Percentiles rank a stretch among this genome's conserved stretches.
Evolutionary conservation across 2,113 vertebrate genomes (phyloP).

Genomic region (Lathamus discolor): DNA sequence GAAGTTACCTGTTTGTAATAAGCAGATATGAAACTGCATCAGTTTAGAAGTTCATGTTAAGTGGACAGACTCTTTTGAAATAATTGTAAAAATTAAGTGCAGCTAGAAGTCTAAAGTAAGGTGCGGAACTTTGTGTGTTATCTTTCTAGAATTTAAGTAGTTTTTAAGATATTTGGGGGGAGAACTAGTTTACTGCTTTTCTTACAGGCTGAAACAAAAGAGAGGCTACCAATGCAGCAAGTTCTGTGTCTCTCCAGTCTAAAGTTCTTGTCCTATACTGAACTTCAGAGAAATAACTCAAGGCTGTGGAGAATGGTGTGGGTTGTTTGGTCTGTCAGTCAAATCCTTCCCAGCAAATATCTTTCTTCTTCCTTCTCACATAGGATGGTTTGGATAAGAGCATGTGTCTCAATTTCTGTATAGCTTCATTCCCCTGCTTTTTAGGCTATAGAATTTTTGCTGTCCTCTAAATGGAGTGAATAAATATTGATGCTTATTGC

Average conservation of each 20-base stretch:
- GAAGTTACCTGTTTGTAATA: not conserved
- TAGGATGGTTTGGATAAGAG: not conserved
- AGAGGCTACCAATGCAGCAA: not conserved
- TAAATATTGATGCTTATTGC: not conserved
- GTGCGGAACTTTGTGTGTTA: not conserved
- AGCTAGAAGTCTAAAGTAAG: not conserved
- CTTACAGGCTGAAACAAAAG: not conserved
- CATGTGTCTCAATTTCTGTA: not conserved
- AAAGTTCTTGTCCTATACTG: not conserved
- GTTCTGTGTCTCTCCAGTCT: not conserved
- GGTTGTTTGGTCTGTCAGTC: slow-evolving; percentile 9
- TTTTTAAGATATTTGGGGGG: not conserved
- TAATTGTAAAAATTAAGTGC: not conserved
- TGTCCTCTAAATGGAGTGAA: not conserved
- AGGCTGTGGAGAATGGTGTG: not conserved
- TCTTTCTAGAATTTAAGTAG: not conserved
- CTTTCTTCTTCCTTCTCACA: not conserved
- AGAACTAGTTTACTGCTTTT: not conserved
- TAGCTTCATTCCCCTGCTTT: not conserved
- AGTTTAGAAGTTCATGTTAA: not conserved
- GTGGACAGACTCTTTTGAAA: not conserved
- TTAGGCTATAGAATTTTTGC: not conserved
- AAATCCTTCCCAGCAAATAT: not conserved
- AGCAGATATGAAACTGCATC: not conserved
- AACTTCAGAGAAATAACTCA: slow-evolving; percentile 12